phyloP scores from a whole-genome alignment of 2,888 invertebrate genomes.

The Dynastes hyllus region DNA sequence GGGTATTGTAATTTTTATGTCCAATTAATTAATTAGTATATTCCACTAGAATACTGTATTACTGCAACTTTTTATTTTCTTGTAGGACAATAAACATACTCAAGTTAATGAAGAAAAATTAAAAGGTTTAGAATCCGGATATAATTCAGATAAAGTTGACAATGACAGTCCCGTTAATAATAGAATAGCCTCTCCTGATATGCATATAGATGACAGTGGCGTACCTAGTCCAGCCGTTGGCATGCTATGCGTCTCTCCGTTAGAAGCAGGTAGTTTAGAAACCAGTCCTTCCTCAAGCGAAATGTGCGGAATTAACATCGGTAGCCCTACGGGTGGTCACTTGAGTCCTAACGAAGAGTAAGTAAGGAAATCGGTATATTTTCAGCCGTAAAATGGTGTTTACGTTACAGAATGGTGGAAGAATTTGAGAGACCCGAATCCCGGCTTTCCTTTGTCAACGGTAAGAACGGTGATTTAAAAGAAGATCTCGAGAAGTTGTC shows the following conservation, averaged over 20 bases:
- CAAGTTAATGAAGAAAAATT: conserved; percentile 31
- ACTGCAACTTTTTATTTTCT: not conserved
- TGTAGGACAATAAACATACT: conserved; percentile 41
- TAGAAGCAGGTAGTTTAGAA: conserved; percentile 59
- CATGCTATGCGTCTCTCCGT: conserved; percentile 63
- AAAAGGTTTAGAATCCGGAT: conserved; percentile 78
- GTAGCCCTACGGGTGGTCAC: conserved; percentile 70
- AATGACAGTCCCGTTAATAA: conserved; percentile 67
- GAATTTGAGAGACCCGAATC: conserved; percentile 67
- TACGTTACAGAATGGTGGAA: conserved; percentile 53
- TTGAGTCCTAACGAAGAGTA: conserved; percentile 66
- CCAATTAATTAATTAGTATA: too few species aligned
- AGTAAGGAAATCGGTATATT: conserved; percentile 53
- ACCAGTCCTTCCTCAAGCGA: conserved; percentile 73
- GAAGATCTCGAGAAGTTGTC: conserved; percentile 68
- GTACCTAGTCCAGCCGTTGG: conserved; percentile 66
- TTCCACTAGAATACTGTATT: too few species aligned
- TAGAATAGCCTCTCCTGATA: conserved; percentile 63
- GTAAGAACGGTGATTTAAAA: conserved; percentile 66
- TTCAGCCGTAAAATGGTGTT: not conserved
- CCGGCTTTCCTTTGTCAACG: conserved; percentile 66
- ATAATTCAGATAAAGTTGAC: conserved; percentile 76
- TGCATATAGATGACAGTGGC: conserved; percentile 66
- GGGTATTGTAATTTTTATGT: too few species aligned
- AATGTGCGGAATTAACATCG: conserved; percentile 75